Percentiles rank a stretch among this genome's conserved stretches.
These are phyloP conservation scores for Nemoura dubitans DNA, from an alignment of 2,888 invertebrate species.

Conservation along the genomic window DNA sequence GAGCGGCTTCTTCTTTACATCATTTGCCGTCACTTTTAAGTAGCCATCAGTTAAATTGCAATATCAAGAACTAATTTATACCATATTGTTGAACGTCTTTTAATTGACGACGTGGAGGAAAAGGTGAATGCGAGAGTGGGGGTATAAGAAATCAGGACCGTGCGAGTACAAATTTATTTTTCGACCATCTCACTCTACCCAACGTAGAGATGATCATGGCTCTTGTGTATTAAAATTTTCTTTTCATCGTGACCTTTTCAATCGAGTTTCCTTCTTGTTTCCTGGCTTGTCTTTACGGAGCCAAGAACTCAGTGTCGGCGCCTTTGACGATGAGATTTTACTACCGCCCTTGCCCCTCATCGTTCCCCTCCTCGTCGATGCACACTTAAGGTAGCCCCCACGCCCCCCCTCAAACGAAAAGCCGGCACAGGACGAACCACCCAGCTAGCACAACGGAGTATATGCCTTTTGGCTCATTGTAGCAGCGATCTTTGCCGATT, in stretches of 20 bases:
- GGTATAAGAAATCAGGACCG: background rate
- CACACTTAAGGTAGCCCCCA: slow-evolving; percentile 40
- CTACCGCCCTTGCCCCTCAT: background rate
- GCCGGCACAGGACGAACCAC: background rate
- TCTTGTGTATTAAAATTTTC: slow-evolving; percentile 10
- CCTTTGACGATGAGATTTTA: slow-evolving; percentile 26
- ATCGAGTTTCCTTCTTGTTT: slow-evolving; percentile 31
- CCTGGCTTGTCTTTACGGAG: slow-evolving; percentile 29
- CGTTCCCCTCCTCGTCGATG: background rate
- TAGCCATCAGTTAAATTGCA: slow-evolving; percentile 41
- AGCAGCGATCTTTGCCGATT: background rate
- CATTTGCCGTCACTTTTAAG: slow-evolving; percentile 8
- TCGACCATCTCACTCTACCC: background rate
- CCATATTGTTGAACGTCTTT: slow-evolving; percentile 22
- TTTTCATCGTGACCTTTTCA: slow-evolving; percentile 37
- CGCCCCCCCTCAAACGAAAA: slow-evolving; percentile 19
- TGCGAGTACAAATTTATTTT: background rate
- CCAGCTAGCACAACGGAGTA: slow-evolving; percentile 1
- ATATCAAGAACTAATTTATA: slow-evolving; percentile 40
- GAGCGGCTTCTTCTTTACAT: slow-evolving; percentile 27
- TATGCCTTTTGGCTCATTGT: slow-evolving; percentile 22
- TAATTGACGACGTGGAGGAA: slow-evolving; percentile 24
- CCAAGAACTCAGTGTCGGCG: slow-evolving; percentile 22
- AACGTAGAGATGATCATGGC: background rate
- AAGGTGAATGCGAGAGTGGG: slow-evolving; percentile 10